phyloP scores from a whole-genome alignment of 1,140 invertebrate genomes.

The Cotesia vestalis region DNA sequence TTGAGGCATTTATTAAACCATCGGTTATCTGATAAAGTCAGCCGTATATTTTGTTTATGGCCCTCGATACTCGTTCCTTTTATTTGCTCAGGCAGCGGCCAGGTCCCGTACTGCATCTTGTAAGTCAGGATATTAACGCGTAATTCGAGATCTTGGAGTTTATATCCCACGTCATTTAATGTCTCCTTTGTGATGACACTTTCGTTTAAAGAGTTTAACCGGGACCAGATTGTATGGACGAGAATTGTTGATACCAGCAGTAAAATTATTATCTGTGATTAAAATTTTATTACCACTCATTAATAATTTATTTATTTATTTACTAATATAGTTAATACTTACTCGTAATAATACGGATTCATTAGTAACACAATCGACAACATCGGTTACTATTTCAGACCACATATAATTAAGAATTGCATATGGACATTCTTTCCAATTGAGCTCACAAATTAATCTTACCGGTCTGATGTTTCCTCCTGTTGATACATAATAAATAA shows the following conservation, averaged over 20 bases:
- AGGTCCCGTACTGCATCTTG: slow-evolving; percentile 57
- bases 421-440: slow-evolving; percentile 52
- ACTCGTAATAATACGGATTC: slow-evolving; percentile 52
- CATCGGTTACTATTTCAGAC: slow-evolving; percentile 57
- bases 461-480: slow-evolving; percentile 56
- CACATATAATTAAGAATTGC: slow-evolving; percentile 54
- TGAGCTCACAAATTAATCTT: slow-evolving; percentile 46
- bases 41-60: slow-evolving; percentile 37
- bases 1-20: too few relatives aligned
- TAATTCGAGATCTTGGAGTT: slow-evolving; percentile 54
- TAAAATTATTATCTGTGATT: slow-evolving; percentile 44
- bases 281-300: slow-evolving; percentile 8
- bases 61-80: slow-evolving; percentile 37
- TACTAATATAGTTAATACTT: slow-evolving; percentile 21
- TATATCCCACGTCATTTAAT: slow-evolving; percentile 46
- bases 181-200: slow-evolving; percentile 36
- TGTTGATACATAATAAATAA: slow-evolving; percentile 32
- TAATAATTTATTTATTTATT: neutral
- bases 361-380: slow-evolving; percentile 51
- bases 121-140: slow-evolving; percentile 56
- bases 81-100: slow-evolving; percentile 50
- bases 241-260: slow-evolving; percentile 42
- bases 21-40: slow-evolving; percentile 38
- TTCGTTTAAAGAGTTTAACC: slow-evolving; percentile 31
- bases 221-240: slow-evolving; percentile 44